phyloP scores from a whole-genome alignment of 2,113 vertebrate species.

The Maccullochella peelii region DNA sequence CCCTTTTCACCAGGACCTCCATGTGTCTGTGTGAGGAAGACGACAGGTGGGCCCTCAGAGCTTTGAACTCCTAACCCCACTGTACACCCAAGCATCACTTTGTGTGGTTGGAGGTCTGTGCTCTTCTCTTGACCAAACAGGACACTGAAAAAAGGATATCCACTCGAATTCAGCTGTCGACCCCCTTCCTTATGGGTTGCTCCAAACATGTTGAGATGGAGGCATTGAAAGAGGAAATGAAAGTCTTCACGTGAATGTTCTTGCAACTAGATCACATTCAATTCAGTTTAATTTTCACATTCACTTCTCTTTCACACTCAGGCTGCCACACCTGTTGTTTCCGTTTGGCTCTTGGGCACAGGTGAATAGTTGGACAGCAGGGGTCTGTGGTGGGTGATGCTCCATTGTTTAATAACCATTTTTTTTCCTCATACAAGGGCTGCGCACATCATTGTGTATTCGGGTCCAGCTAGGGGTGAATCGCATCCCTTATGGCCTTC shows the following conservation, averaged over 20 bases:
- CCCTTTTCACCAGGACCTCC: constrained; percentile 7
- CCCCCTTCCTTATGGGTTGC: neutral
- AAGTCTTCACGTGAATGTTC: constrained; percentile 16
- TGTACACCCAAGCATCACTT: neutral
- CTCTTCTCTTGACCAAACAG: neutral
- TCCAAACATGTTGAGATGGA: neutral
- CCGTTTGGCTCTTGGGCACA: neutral
- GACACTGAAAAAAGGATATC: constrained; percentile 13
- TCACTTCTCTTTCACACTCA: no score
- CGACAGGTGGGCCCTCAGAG: constrained; percentile 30
- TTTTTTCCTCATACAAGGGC: neutral
- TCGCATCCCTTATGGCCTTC: constrained; percentile 6
- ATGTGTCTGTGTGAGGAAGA: neutral
- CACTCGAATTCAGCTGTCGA: constrained; percentile 38
- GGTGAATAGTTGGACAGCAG: neutral
- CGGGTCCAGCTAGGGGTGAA: neutral
- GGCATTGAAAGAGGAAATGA: neutral
- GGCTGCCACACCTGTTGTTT: neutral
- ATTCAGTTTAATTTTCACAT: neutral
- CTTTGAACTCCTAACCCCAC: constrained; percentile 23
- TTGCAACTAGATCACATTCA: neutral
- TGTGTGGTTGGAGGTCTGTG: constrained; percentile 11
- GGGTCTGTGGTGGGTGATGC: neutral
- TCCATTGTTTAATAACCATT: neutral
- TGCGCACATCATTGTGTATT: constrained; percentile 10